A percentile compares a stretch with the other conserved stretches of the same genome.
phyloP scores from a whole-genome alignment of 2,888 invertebrate species.

The Ganaspis brasiliensis region DNA sequence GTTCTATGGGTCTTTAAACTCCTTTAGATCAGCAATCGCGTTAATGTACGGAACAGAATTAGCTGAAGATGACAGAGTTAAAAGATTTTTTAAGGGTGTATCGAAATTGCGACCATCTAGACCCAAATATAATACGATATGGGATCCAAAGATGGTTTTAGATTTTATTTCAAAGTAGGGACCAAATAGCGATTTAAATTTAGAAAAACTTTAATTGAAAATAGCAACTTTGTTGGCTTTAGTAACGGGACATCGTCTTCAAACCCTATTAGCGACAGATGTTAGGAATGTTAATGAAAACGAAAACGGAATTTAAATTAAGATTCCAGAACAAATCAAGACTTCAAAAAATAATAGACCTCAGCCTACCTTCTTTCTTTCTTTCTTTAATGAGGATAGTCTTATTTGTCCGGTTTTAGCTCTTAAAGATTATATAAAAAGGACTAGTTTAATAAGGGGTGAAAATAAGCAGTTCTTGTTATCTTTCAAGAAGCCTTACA shows the following conservation, averaged over 20 bases:
- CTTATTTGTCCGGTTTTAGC: constrained; percentile 49
- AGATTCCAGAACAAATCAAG: constrained; percentile 52
- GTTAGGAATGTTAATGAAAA: constrained; percentile 41
- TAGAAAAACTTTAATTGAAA: constrained; percentile 25
- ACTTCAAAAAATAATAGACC: constrained; percentile 47
- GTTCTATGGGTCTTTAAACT: constrained; percentile 49
- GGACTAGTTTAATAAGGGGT: constrained; percentile 46
- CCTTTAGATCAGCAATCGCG: constrained; percentile 48
- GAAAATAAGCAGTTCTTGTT: constrained; percentile 42
- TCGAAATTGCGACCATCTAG: constrained; percentile 49
- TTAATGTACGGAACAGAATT: constrained; percentile 42
- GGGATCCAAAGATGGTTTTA: constrained; percentile 65
- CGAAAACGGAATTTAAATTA: constrained; percentile 28
- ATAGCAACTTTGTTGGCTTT: constrained; percentile 42
- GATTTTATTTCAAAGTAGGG: constrained; percentile 51
- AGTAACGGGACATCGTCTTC: constrained; percentile 44
- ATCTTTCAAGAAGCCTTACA: constrained; percentile 50
- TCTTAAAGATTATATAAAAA: constrained; percentile 50
- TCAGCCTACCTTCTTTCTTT: constrained; percentile 51
- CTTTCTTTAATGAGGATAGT: neutral
- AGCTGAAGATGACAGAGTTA: constrained; percentile 31
- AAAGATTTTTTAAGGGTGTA: constrained; percentile 51
- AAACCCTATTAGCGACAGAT: constrained; percentile 47
- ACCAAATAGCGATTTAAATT: constrained; percentile 27
- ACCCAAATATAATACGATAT: constrained; percentile 64